Evolutionary conservation across 2,888 invertebrate genomes (phyloP), one percentile per base, ranked within the genome.

Genomic region (Diogma glabrata): DNA sequence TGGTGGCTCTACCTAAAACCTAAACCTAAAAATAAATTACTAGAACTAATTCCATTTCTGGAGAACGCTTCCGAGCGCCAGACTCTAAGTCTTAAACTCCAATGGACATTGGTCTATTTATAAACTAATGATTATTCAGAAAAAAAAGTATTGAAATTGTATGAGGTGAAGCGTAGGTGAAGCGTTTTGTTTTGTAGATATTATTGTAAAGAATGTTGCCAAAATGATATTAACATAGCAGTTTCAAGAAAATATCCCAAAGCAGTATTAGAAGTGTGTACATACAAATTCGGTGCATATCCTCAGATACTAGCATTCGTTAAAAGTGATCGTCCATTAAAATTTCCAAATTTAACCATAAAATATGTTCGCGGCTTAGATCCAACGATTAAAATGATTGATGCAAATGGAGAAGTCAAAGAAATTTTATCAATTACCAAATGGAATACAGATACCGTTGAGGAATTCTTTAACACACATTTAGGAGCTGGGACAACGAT

Each of bases 301-400:
- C 96, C 97, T 36, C 96, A 97, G 75, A 93, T 96, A 61, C 91
- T 95, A 75, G 97, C 97, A 16, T 99, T 99, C 67, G 87, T 96
- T 49, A 95, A 93, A 68, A 90, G 95, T 68, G 90, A 93, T 57
- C 76, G 86, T 60, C 91, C 92, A 7, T 78, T 81, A 3, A 87
- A 91, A 67, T 95, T 92, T 66, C 87, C 91, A 26, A 94, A 94
- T 67, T 76, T 99, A 52, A 82, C 84, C 67, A 87, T 97, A 46
- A 87, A 88, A 64, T 96, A 96, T 64, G 86, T 93, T 1, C 79
- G 95, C 54, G 97, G 96, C 5, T 74, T 94, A 51, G 93, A 96
- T 71, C 97, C 97, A 0, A 83, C 91, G 55, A 92, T 99, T 45
- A 90, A 92, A 65, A 72, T 99, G 48, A 76, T 90, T 58, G 90